Evolutionary conservation across 2,888 invertebrate genomes (phyloP), one percentile per base, ranked within the genome.

Genomic region (Drosophila dives): DNA sequence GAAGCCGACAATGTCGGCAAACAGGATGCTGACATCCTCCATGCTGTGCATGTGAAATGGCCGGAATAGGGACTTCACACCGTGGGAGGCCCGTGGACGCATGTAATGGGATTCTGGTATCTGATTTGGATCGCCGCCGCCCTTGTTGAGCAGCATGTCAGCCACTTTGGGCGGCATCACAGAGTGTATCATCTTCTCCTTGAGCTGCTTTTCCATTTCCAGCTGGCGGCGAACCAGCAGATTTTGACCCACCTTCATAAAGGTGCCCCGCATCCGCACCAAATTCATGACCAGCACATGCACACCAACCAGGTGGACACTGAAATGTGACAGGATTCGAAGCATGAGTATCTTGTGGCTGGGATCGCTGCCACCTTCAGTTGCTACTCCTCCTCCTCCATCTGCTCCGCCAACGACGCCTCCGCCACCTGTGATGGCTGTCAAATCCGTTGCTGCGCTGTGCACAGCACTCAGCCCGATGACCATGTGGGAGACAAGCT

Each of bases 1-100:
- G 93, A 99, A 99, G 42, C 99, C 99, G 29, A 99, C 99, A 90
- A 99, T 99, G 92, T 99, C 99, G 34, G 99, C 99, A 92, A 99
- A 99, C 54, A 99, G 94, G 89, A 99, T 99, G 93, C 98, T 98
- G 51, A 99, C 99, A 92, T 98, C 96, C 81, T 98, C 97, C 98
- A 99, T 98, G 65, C 97, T 96, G 92, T 97, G 97, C 98, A 99
- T 99, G 91, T 99, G 98, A 93, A 99, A 99, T 10, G 98, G 98
- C 48, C 99, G 95, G 93, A 99, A 99, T 59, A 97, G 94, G 0
- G 97, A 96, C 85, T 96, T 95, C 32, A 97, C 95, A 91, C 97
- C 93, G 65, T 92, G 92, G 10, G 93, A 93, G 20, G 90, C 82
- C 0, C 93, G 84, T 0, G 91, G 91, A 0, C 88, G 81, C 89